Evolutionary conservation across 2,113 vertebrate species (phyloP).

Genomic region (Mustelus asterias): DNA sequence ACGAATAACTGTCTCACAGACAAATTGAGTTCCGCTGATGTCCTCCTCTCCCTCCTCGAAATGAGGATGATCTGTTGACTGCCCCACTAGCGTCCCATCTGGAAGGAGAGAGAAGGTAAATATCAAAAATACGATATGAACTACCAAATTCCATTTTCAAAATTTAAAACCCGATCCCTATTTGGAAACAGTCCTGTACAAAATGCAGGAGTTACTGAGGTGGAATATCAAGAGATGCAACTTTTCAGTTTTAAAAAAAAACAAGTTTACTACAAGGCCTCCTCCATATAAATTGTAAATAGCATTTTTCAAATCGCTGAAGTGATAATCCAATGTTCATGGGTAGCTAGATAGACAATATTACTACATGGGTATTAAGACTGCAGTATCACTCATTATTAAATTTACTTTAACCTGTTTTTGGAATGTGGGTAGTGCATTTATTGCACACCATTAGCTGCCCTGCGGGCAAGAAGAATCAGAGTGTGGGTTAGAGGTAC

Average conservation of each 20-base stretch:
- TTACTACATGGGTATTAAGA: background rate
- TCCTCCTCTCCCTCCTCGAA: slow-evolving; percentile 84
- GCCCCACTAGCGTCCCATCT: background rate
- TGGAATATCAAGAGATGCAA: background rate
- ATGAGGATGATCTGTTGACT: slow-evolving; percentile 12
- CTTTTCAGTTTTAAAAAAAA: background rate
- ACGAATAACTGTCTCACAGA: slow-evolving; percentile 95
- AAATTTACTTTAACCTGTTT: background rate
- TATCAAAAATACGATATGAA: background rate
- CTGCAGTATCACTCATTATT: background rate
- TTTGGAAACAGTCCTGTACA: background rate
- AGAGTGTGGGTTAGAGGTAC: background rate
- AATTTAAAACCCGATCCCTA: background rate
- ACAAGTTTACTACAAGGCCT: background rate
- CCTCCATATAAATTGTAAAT: background rate
- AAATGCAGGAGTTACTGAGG: background rate
- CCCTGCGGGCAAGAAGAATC: background rate
- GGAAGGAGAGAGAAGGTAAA: background rate
- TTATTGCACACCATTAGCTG: background rate
- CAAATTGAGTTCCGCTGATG: slow-evolving; percentile 94
- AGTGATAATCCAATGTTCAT: background rate
- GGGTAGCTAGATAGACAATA: background rate
- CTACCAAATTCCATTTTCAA: background rate
- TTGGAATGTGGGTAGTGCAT: background rate
- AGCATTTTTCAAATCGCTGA: background rate